Evolutionary conservation across 1,140 invertebrate genomes (phyloP), one percentile per base, ranked within the genome.

Genomic region (Zaprionus ghesquierei): DNA sequence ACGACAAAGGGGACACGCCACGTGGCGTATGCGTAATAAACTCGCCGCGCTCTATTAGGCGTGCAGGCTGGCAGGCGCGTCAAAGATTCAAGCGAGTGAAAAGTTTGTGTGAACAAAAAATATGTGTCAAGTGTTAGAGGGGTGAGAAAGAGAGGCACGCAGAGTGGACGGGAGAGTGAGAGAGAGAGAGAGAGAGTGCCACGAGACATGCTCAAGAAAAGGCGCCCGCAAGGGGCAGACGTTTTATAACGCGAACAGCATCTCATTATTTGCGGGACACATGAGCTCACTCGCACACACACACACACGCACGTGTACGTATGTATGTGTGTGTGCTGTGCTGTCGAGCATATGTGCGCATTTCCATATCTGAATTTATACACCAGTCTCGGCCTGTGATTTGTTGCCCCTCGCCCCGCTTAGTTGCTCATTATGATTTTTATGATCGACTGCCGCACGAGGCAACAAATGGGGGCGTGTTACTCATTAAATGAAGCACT

Each of bases 401-500:
- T 72, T 72, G 44, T 60, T 72, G 63, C 55, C 35, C 35, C 20
- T 38, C 69, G 55, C 35, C 35, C 69, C n/a, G n/a, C n/a, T 68
- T 68, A 63, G 55, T 31, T 72, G 55, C 46, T 54, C 55, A 68
- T 72, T 68, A 72, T 72, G 63, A 23, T 54, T 68, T 72, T 72
- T 72, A 68, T 58, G 55, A 72, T 68, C 63, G 22, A 68, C 31
- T 44, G 25, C 53, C 10, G 27, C 15, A 20, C 31, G 38, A 23
- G 29, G 44, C 22, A 27, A 1, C 5, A 35, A 10, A n/a, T 27
- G 22, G 13, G 12, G 61, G 69, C 49, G 35, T 72, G 63, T 33
- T 50, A 23, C 63, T 35, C 55, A 72, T 60, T 72, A 72, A 68
- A 68, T 60, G 49, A 54, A 35, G 55, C 49, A 59, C 63, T 66